Evolutionary conservation across 2,888 invertebrate genomes (phyloP), one percentile per base, ranked within the genome.

Genomic region (Reticulitermes lucifugus): DNA sequence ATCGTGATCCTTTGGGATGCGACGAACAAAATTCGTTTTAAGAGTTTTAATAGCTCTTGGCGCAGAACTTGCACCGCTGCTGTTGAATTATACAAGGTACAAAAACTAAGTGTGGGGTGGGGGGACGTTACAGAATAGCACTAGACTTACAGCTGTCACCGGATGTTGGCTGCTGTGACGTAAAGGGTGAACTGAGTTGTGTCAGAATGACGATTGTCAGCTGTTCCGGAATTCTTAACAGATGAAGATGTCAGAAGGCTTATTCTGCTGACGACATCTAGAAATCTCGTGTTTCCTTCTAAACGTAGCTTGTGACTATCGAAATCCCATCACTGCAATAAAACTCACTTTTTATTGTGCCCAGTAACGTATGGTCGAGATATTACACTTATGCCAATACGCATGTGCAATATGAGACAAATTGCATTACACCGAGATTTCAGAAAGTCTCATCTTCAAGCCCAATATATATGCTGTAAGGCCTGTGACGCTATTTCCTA

Each of bases 201-300:
- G 21, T 73, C 73, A 65, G 65, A 65, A 65, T 73, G 73, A 73
- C 73, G 73, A 73, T 41, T 73, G 73, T 73, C 73, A 73, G 73
- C 73, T 73, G 73, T 73, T 41, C 73, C 65, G 12, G 65, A 25
- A 65, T 65, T 65, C 12, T 25, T 65, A 65, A 29, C 41, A 73
- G 35, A 10, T 73, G 73, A 41, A 73, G 29, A 73, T 41, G 41
- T 73, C 9, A 73, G 73, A 73, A 73, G 21, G 41, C 25, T n/a
- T 65, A 65, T 65, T 65, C 65, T 65, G n/a, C 12, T 60, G 10
- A 25, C n/a, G 12, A 3, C 65, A 65, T 65, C 25, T 65, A 55
- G 55, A 55, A 55, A 55, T 55, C 18, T 55, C 18, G 14, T 5
- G 14, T 55, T 55, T 55, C 14, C 18, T 55, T 18, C 18, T 18